These are phyloP conservation scores for Myiopsitta monachus DNA, from an alignment of 2,113 vertebrate genomes.

Conservation along the genomic window DNA sequence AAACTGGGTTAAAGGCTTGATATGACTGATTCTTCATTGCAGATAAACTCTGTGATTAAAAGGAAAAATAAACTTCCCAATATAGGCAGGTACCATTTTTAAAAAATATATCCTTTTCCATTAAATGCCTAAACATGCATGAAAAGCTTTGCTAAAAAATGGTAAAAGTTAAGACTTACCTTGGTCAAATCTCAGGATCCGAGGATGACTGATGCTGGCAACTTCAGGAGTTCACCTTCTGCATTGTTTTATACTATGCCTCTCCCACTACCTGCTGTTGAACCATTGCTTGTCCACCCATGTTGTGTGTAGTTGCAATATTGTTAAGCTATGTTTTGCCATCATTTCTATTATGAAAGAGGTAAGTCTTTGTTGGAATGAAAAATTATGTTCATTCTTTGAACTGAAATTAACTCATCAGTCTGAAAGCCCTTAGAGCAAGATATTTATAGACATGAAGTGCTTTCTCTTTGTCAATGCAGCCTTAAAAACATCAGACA, in stretches of 20 bases:
- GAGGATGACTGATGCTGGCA: background rate
- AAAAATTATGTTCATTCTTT: background rate
- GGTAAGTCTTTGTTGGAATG: background rate
- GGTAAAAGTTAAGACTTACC: background rate
- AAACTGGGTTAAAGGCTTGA: background rate
- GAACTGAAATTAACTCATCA: background rate
- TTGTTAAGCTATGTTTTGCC: background rate
- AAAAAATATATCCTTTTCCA: background rate
- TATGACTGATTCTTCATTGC: background rate
- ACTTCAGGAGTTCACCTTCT: background rate
- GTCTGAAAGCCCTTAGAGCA: background rate
- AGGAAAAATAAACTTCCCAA: background rate
- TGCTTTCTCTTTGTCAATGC: background rate
- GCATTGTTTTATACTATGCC: background rate
- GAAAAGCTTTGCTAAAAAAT: background rate
- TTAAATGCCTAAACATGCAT: background rate
- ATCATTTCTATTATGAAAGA: background rate
- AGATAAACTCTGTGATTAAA: background rate
- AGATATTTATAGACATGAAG: background rate
- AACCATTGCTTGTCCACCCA: background rate
- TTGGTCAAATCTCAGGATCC: background rate
- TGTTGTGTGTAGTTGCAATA: background rate
- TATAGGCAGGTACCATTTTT: background rate
- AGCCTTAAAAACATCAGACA: background rate
- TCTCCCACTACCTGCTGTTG: background rate